Evolutionary conservation across 2,888 invertebrate genomes (phyloP), one percentile per base, ranked within the genome.

Genomic region (Cryptocheilus praepositus): DNA sequence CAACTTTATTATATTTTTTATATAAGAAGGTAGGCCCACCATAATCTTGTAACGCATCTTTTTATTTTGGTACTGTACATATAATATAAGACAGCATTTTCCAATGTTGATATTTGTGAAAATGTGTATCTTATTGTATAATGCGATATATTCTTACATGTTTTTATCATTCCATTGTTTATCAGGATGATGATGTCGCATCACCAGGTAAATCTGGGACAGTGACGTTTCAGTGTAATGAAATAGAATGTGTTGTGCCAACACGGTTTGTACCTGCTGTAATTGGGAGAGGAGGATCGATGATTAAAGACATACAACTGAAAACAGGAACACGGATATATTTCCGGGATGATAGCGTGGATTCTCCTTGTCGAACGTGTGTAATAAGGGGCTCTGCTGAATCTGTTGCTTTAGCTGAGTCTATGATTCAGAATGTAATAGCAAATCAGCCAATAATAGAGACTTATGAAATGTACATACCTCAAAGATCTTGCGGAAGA

Each of bases 231-330:
- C 85, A 90, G 76, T 89, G 89, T 57, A 90, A 91, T 79, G 88
- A 89, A 16, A 86, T 92, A 57, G 92, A 94, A 86, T 86, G 93
- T 2, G 87, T 89, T 72, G 90, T 95, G 21, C 91, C 93, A 0
- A 93, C 92, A 80, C 91, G 92, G 63, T 90, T 92, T 81, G 92
- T 94, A 18, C 92, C 93, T 7, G 90, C 91, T 61, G 88, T 95
- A 64, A 93, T 95, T 80, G 95, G 97, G 45, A 91, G 95, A 76
- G 92, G 92, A 79, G 96, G 97, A 5, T 89, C 91, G n/a, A 93
- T 93, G 81, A 92, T 97, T 57, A 94, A 94, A 86, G 90, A 92
- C 65, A 92, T 97, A 70, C 94, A 96, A 86, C 91, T 92, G 61
- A 92, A 92, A 77, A 93, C 95, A 0, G 92, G 93, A 45, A 94